Evolutionary conservation across 2,113 vertebrate genomes (phyloP), one percentile per base, ranked within the genome.

Genomic region (Actenoides hombroni): DNA sequence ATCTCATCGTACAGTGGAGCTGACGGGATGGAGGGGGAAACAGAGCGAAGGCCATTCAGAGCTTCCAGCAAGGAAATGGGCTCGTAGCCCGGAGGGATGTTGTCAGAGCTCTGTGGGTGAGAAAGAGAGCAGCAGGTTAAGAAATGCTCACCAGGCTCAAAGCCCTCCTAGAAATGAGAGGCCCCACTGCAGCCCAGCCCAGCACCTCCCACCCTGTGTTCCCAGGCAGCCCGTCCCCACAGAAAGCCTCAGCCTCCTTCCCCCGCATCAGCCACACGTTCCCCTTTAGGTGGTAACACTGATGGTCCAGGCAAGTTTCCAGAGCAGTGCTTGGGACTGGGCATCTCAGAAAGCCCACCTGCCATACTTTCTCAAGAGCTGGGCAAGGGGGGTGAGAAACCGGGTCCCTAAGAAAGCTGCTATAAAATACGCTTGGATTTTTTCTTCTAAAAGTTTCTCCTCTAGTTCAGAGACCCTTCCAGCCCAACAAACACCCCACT

Each of bases 51-150:
- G 29, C 99, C 99, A 0, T 99, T 99, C 96, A 99, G 97, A 0
- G 99, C 99, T 92, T 99, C 99, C 20, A 99, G 97, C 91, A 99
- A 96, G 5, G 99, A 99, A 94, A 99, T 99, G 96, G 99, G 99
- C 96, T 99, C 99, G 6, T 99, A 99, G 94, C 99, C 99, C 0
- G 99, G 98, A 16, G 99, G 99, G 94, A 99, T 97, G 6, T 99
- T 99, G 97, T 99, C 99, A 1, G 99, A 97, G 92, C 97, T 98
- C 99, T 99, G 97, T 11, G 40, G 61, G 79, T 0, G 17, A 71
- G 3, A 48, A 56, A 86, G 29, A 49, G 13, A 15, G 25, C 13
- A 7, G 13, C 4, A n/a, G 0, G 1, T 60, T 44, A 94, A 68
- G 51, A n/a, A 95, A n/a, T 10, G 23, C 44, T 20, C 74, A 26